These are phyloP conservation scores for Noctua pronuba DNA, from an alignment of 2,888 invertebrate species.

Conservation along the genomic window DNA sequence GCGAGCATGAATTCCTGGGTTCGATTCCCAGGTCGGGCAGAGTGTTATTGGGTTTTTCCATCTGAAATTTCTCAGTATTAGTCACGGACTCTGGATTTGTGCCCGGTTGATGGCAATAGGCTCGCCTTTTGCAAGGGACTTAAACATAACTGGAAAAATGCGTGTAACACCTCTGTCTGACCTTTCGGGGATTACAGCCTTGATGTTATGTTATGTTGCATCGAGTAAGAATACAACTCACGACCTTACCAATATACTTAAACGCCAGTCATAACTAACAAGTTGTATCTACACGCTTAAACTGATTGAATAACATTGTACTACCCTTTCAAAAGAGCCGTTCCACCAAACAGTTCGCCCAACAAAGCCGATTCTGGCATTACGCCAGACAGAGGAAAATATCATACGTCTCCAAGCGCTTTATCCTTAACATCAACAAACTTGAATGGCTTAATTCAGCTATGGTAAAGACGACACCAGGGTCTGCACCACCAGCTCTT, in stretches of 20 bases:
- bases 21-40: neutral
- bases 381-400: constrained; percentile 38
- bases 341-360: constrained; percentile 30
- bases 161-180: neutral
- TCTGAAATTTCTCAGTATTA: neutral
- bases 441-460: constrained; percentile 41
- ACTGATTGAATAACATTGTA: constrained; percentile 33
- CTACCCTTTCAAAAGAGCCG: constrained; percentile 26
- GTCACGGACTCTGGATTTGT: neutral
- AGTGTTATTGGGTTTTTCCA: neutral
- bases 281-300: constrained; percentile 7
- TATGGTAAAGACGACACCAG: neutral
- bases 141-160: neutral
- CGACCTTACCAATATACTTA: neutral
- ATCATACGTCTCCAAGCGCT: constrained; percentile 27
- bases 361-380: constrained; percentile 38
- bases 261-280: neutral
- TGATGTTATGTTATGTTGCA: neutral
- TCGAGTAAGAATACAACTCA: neutral
- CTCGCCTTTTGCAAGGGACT: too few species aligned
- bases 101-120: neutral
- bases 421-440: constrained; percentile 51
- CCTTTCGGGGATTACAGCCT: neutral
- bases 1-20: too few species aligned
- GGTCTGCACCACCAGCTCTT: neutral